Evolutionary conservation across 2,888 invertebrate species (phyloP), one percentile per base, ranked within the genome.

Genomic region (Phytoseiulus persimilis): DNA sequence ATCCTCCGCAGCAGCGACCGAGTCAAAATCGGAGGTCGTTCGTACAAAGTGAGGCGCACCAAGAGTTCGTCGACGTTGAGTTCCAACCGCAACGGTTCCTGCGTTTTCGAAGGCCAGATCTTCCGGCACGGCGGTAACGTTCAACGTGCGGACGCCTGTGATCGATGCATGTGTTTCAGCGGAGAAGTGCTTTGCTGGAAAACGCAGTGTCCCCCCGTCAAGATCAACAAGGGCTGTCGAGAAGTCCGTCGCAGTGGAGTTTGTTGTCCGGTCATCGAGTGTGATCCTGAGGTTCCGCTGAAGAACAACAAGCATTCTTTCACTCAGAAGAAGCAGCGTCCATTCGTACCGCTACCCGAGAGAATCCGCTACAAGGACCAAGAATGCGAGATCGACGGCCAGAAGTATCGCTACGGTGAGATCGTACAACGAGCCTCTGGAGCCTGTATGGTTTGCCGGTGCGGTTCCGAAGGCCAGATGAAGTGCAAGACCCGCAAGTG

Each of bases 171-270:
- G 87, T 87, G 87, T n/a, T 87, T 87, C 33, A 87, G 87, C 45
- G 87, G 87, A 2, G 87, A 87, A n/a, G 87, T 87, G 28, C 87
- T 87, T 11, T 87, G 87, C 87, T 87, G 87, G 87, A 87, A 87
- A 45, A 87, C 87, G 6, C 33, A 31, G 32, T 87, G 87, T 32
- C 87, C 87, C 32, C 87, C 87, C 6, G 45, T 87, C 39, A 87
- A 87, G 32, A 45, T 87, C n/a, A 45, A n/a, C n/a, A 87, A 87
- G n/a, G 33, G 87, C 18, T 87, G 87, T 23, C 87, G 87, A 32
- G 87, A 87, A 18, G 87, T 87, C n/a, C 87, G 87, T 23, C 87
- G 87, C 14, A 45, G 5, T 28, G 87, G 87, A n/a, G 33, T 87
- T 31, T 87, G 87, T 33, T 87, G 87, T 87, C 87, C 87, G n/a